Conservation (phyloP, 2,113 vertebrate genomes). For the Oreochromis tanganicae region DNA sequence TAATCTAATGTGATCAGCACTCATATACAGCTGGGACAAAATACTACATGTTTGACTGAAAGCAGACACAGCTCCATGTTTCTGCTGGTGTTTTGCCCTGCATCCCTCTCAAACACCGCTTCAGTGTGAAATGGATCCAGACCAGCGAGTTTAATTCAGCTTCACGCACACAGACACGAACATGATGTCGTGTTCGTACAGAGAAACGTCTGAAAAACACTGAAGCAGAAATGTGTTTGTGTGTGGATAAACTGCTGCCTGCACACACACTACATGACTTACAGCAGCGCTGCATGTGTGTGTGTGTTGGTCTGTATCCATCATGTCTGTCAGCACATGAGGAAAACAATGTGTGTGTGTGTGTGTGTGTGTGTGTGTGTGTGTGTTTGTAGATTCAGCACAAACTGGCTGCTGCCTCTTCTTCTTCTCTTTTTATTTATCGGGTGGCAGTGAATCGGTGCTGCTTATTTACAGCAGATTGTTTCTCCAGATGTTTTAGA, state of each 20-base stretch:
- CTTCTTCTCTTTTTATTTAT: constrained; percentile 71
- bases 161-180: background rate
- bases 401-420: constrained; percentile 50
- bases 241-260: background rate
- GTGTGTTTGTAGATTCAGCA: constrained; percentile 10
- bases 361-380: background rate
- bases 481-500: constrained; percentile 77
- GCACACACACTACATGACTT: background rate
- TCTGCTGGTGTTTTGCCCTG: background rate
- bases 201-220: background rate
- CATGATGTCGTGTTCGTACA: background rate
- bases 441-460: constrained; percentile 70
- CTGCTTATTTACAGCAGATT: constrained; percentile 77
- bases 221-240: background rate
- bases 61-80: background rate
- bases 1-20: background rate
- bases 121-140: background rate
- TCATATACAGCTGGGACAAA: background rate
- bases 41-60: background rate
- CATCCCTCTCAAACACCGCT: background rate
- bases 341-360: background rate
- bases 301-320: background rate
- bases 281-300: background rate
- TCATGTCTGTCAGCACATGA: background rate
- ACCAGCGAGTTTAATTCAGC: background rate